Conservation (phyloP, 2,113 vertebrate genomes). For the Proteles cristata region DNA sequence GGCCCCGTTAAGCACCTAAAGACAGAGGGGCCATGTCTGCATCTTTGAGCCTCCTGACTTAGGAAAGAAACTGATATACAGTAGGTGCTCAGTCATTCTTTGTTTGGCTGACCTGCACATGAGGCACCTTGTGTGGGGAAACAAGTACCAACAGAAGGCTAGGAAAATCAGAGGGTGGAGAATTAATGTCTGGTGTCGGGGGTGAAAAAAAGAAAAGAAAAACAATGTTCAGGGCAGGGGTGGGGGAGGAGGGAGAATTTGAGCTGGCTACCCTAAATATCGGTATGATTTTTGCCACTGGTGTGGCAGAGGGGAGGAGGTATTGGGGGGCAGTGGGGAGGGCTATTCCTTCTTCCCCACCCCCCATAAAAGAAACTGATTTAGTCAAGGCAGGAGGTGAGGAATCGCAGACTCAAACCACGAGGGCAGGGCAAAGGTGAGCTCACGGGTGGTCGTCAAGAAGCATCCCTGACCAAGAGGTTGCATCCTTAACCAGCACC, state of each 20-base stretch:
- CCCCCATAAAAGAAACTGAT: neutral
- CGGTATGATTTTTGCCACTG: neutral
- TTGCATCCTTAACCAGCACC: neutral
- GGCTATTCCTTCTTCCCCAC: neutral
- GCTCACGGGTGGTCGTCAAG: fast-evolving
- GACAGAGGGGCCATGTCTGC: neutral
- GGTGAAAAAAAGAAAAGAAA: neutral
- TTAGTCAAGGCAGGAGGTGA: neutral
- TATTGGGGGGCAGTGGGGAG: neutral
- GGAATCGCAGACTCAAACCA: neutral
- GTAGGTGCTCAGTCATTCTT: neutral
- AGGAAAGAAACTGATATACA: neutral
- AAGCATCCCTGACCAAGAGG: no score
- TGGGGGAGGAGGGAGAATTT: neutral
- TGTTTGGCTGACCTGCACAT: neutral
- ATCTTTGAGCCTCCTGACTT: neutral
- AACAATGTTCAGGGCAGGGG: no score
- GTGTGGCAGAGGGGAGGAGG: neutral
- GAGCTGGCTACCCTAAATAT: neutral
- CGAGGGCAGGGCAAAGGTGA: neutral
- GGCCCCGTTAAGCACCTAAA: neutral
- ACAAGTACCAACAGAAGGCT: neutral
- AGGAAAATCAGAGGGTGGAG: neutral
- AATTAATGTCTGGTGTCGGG: neutral
- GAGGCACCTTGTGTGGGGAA: neutral